phyloP scores from a whole-genome alignment of 2,888 invertebrate species.

The Nemotelus nigrinus region DNA sequence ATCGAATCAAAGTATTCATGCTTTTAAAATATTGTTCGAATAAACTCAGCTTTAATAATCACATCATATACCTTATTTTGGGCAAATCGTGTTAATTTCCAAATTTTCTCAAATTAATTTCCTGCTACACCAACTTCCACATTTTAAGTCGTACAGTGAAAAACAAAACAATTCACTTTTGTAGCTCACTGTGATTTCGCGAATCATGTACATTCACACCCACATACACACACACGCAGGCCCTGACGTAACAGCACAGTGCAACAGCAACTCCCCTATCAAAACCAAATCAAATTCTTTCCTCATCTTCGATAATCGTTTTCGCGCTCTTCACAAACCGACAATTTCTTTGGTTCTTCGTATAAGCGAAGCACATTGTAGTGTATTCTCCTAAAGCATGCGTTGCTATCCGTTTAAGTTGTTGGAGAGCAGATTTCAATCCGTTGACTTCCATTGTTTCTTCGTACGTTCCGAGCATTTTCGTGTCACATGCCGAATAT shows the following conservation, averaged over 20 bases:
- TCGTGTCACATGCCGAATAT: background rate
- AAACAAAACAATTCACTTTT: background rate
- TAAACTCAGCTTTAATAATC: too few species aligned
- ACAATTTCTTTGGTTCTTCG: background rate
- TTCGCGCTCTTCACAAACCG: constrained; percentile 10
- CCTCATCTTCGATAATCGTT: constrained; percentile 9
- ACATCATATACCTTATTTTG: too few species aligned
- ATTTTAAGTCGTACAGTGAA: too few species aligned
- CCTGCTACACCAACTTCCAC: too few species aligned
- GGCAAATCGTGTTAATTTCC: too few species aligned
- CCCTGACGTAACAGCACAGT: constrained; percentile 22
- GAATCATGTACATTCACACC: background rate
- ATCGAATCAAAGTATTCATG: too few species aligned
- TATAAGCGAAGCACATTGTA: background rate
- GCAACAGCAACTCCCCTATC: constrained; percentile 20
- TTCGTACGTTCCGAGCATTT: background rate
- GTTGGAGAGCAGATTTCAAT: background rate
- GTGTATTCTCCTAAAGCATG: too few species aligned
- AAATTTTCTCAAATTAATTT: too few species aligned
- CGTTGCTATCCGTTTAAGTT: background rate
- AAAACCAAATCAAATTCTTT: constrained; percentile 39
- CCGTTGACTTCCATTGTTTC: background rate
- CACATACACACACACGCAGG: constrained; percentile 18
- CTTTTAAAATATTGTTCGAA: too few species aligned
- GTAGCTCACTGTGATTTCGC: background rate